phyloP scores from a whole-genome alignment of 2,888 invertebrate species.

The Fissipunctia ypsillon region DNA sequence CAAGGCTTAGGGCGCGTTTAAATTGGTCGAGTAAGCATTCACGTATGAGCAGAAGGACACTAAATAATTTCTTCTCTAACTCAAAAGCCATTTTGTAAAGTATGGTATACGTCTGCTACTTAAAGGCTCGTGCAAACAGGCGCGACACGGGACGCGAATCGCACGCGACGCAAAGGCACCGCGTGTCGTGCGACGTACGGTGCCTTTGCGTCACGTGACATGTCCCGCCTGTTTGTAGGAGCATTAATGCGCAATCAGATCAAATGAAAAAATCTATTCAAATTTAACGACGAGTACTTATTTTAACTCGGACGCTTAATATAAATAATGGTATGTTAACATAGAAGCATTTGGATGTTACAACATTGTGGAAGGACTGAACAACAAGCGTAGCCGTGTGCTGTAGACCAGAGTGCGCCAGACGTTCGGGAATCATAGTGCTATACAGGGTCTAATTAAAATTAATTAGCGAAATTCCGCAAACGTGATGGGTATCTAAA shows the following conservation, averaged over 20 bases:
- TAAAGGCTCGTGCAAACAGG: no score
- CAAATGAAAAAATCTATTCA: no score
- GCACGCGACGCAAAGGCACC: no score
- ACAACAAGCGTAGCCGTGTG: neutral
- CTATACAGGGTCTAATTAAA: no score
- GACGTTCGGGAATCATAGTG: neutral
- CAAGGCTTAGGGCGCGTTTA: slow-evolving; percentile 8
- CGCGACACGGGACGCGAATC: no score
- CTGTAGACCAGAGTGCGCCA: neutral
- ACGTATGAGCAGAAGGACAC: neutral
- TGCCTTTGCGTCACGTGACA: no score
- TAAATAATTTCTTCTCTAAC: neutral
- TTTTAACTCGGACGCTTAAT: neutral
- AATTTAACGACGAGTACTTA: no score
- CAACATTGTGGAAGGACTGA: neutral
- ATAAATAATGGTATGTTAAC: neutral
- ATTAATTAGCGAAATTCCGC: no score
- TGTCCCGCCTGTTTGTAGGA: no score
- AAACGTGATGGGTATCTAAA: no score
- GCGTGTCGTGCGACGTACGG: no score
- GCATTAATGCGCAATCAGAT: no score
- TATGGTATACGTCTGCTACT: neutral
- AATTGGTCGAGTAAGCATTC: slow-evolving; percentile 24
- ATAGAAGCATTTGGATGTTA: neutral
- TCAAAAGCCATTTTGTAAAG: neutral